Base-by-base conservation (phyloP, 2,797 vertebrate genomes). In the Eurystomus glaucurus region DNA sequence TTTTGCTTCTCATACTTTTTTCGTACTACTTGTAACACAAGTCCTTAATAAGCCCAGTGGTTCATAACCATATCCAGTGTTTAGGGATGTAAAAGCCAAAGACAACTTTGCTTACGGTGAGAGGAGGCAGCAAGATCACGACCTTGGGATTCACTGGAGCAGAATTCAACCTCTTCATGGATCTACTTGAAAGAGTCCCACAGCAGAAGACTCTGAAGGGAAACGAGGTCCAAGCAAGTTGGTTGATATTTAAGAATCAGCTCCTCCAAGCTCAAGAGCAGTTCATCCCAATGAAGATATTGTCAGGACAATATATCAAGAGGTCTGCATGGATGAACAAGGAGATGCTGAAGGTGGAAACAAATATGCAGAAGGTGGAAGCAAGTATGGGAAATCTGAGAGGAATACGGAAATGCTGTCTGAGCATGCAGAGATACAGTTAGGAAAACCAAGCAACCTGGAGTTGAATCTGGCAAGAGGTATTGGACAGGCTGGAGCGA, bases 381-480 rank as follows among this genome's bases (percentile, higher is more conserved):
- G 9, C 20, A 52, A 54, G 31, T 31, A 61, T 14, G 10, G 8
- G 15, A 61, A 74, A 55, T 51, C 28, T 58, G 20, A 46, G 7
- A 77, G 15, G 35, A 71, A 71, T 50, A n/a, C 33, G 31, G 39
- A 85, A 11, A 60, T 23, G 33, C 29, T 58, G 11, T 29, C 22
- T 0, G 0, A 74, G 33, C 33, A 20, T 17, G 8, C 6, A 41
- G 23, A 72, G 5, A 9, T 33, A 11, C 0, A 0, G 18, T 72
- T 48, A 64, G 14, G 17, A 58, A 85, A 72, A 13, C 7, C 39
- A 66, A 91, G 46, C 12, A 26, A 39, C 3, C 5, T n/a, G 8
- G 26, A 66, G 41, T 12, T 70, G 10, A 71, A 50, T 26, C 35
- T 57, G 31, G 41, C 25, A 45, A 37, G 23, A n/a, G 9, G 31